Percentiles rank a stretch among this genome's conserved stretches.
Evolutionary conservation across 1,140 invertebrate species (phyloP).

Genomic region (Mizuhopecten yessoensis): DNA sequence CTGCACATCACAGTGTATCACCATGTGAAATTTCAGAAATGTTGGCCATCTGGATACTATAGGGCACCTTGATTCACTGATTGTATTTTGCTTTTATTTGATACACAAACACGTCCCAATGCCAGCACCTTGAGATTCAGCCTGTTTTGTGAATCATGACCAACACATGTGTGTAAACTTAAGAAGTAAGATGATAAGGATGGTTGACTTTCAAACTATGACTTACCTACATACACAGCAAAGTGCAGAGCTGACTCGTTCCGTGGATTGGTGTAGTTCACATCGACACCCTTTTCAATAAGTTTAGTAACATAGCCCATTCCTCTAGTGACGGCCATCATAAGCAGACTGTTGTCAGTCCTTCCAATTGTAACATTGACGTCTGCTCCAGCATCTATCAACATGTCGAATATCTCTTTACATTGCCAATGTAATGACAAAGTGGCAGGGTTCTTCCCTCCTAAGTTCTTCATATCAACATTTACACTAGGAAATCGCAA

Average conservation of each 20-base stretch:
- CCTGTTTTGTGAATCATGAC: too few species aligned
- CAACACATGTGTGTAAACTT: too few species aligned
- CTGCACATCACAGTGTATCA: too few species aligned
- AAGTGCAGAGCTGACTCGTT: constrained; percentile 71
- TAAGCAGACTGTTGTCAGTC: constrained; percentile 60
- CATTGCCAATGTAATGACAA: constrained; percentile 59
- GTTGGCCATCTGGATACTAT: too few species aligned
- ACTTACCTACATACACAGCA: constrained; percentile 75
- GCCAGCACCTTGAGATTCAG: too few species aligned
- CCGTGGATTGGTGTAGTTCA: constrained; percentile 63
- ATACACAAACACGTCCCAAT: too few species aligned
- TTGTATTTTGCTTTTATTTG: too few species aligned
- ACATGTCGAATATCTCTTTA: constrained; percentile 50
- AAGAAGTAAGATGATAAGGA: too few species aligned
- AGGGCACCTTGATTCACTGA: too few species aligned
- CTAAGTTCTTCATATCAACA: constrained; percentile 61
- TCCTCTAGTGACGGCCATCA: constrained; percentile 63
- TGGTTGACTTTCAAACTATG: constrained; percentile 20
- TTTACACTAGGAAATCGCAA: constrained; percentile 58
- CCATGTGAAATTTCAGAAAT: too few species aligned
- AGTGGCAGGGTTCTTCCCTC: constrained; percentile 61
- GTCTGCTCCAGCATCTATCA: constrained; percentile 62
- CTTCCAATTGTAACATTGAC: constrained; percentile 49
- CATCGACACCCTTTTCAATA: constrained; percentile 66
- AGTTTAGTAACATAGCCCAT: constrained; percentile 64